Evolutionary conservation across 2,113 vertebrate species (phyloP).

Genomic region (Irena cyanogastra): DNA sequence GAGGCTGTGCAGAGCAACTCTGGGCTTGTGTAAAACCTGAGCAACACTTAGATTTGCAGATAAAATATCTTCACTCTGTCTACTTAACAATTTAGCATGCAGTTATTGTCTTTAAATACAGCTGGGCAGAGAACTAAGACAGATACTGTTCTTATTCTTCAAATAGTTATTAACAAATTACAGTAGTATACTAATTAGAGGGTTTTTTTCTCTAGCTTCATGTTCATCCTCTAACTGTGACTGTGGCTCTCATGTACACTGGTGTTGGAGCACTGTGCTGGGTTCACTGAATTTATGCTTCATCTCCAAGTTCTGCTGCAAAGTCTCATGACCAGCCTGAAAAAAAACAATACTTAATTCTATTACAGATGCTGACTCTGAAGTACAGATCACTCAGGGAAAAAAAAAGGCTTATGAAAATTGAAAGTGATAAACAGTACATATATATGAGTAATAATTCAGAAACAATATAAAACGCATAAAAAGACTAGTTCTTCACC

Average conservation of each 20-base stretch:
- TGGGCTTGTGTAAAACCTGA: not conserved
- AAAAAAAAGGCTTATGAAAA: not conserved
- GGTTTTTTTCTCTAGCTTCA: not conserved
- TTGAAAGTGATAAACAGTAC: not conserved
- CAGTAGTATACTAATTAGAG: not conserved
- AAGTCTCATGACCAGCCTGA: not conserved
- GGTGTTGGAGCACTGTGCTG: not conserved
- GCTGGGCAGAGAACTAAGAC: not conserved
- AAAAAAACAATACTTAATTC: not conserved
- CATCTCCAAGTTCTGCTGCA: not conserved
- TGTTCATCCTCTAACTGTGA: not conserved
- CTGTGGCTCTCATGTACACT: not conserved
- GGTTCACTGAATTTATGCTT: not conserved
- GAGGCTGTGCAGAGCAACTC: not conserved
- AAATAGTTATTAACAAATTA: not conserved
- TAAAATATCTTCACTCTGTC: not conserved
- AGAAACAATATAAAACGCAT: not conserved
- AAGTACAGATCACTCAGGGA: not conserved
- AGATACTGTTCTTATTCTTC: not conserved
- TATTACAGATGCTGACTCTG: not conserved
- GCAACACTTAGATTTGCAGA: not conserved
- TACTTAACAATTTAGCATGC: not conserved
- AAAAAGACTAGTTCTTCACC: slow-evolving; percentile 32
- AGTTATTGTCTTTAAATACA: not conserved
- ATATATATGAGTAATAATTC: not conserved